phyloP scores from a whole-genome alignment of 2,888 invertebrate species.

The Octonoba sinensis region DNA sequence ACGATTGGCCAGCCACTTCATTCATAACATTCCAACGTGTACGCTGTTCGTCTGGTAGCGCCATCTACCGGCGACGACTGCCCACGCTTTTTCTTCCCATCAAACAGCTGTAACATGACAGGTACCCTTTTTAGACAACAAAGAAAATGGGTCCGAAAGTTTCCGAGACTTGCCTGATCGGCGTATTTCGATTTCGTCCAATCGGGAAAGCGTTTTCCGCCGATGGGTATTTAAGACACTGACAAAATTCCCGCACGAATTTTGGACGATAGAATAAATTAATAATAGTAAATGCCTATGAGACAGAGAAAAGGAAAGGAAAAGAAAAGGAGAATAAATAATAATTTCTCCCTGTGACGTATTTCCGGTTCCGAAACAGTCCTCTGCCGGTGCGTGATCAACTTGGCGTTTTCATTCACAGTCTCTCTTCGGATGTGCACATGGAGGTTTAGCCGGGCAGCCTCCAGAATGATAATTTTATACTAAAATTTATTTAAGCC shows the following conservation, averaged over 20 bases:
- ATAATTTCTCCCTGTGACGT: slow-evolving; percentile 41
- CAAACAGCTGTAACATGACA: slow-evolving; percentile 55
- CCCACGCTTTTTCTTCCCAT: slow-evolving; percentile 28
- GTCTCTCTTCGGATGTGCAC: slow-evolving; percentile 8
- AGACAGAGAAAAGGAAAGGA: slow-evolving; percentile 1
- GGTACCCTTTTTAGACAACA: slow-evolving; percentile 37
- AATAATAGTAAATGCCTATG: neutral
- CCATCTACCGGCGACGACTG: slow-evolving; percentile 49
- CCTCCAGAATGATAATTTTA: too few species aligned
- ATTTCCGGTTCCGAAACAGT: slow-evolving; percentile 49
- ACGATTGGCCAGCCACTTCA: slow-evolving; percentile 52
- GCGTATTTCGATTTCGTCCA: too few species aligned
- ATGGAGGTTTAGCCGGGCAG: neutral
- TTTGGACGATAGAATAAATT: too few species aligned
- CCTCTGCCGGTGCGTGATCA: slow-evolving; percentile 51
- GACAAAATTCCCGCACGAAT: too few species aligned
- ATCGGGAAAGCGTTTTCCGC: too few species aligned
- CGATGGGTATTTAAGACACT: too few species aligned
- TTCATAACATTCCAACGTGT: slow-evolving; percentile 60
- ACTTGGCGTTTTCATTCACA: slow-evolving; percentile 53
- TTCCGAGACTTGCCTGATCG: neutral
- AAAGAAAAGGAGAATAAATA: slow-evolving; percentile 22
- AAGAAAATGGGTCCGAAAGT: slow-evolving; percentile 15
- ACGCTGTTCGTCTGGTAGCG: slow-evolving; percentile 47
- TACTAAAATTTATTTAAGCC: too few species aligned